Conservation (phyloP, 2,888 invertebrate species). For the Trachelus tabidus region DNA sequence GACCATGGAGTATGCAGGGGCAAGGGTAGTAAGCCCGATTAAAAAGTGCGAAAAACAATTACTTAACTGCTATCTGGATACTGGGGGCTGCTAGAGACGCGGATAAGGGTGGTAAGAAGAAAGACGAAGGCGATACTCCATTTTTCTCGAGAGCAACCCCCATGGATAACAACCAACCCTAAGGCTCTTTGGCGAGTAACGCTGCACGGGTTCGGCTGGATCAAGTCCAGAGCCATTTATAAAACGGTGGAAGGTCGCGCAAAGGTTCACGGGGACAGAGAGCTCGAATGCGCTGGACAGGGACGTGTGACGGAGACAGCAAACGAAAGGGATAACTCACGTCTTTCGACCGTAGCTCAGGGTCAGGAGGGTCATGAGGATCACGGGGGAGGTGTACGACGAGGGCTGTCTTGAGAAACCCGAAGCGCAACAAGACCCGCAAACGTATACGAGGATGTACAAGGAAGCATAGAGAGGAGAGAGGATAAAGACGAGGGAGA, state of each 20-base stretch:
- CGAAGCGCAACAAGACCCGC: background rate
- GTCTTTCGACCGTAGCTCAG: conserved; percentile 19
- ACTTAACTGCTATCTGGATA: background rate
- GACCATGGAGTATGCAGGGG: background rate
- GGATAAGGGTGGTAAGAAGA: background rate
- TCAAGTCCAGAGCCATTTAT: background rate
- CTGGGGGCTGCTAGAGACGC: background rate
- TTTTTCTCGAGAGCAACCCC: background rate
- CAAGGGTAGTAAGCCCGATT: background rate
- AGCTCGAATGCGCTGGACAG: background rate
- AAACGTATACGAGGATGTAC: background rate
- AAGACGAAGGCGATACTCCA: background rate
- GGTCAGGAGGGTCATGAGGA: conserved; percentile 12
- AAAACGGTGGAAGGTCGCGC: conserved; percentile 3
- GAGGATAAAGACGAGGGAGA: conserved; percentile 7
- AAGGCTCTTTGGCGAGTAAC: background rate
- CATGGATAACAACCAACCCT: background rate
- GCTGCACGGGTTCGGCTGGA: background rate
- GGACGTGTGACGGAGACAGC: too few relatives aligned
- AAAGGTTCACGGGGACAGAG: background rate
- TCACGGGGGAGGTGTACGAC: background rate
- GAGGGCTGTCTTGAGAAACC: conserved; percentile 10
- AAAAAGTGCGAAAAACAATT: background rate
- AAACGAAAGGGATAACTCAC: conserved; percentile 16
- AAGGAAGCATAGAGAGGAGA: background rate